phyloP scores from a whole-genome alignment of 2,888 invertebrate species.

The Agriopis marginaria region DNA sequence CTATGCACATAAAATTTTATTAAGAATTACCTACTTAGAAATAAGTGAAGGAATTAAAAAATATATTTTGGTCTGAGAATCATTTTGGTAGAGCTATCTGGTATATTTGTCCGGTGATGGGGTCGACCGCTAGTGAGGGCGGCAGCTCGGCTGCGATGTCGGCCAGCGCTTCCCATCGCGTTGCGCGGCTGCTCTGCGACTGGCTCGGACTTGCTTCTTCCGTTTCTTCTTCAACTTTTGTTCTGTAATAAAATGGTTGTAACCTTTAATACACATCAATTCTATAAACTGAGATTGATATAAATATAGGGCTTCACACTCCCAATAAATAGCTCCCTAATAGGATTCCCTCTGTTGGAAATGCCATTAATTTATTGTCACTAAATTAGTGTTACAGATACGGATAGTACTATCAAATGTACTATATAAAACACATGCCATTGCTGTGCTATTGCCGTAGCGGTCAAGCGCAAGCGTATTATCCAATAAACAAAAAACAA shows the following conservation, averaged over 20 bases:
- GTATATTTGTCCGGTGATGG: conserved; percentile 80
- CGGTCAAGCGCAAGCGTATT: too few species aligned
- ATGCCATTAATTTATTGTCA: too few species aligned
- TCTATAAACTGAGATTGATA: too few species aligned
- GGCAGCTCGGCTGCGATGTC: conserved; percentile 87
- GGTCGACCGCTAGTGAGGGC: conserved; percentile 79
- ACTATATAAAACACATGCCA: too few species aligned
- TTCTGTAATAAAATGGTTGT: conserved; percentile 24
- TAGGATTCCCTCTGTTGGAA: too few species aligned
- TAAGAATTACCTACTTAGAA: conserved; percentile 18
- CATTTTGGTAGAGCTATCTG: conserved; percentile 68
- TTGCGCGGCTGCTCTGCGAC: conserved; percentile 81
- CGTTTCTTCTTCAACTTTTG: conserved; percentile 1
- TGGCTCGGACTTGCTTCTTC: conserved; percentile 70
- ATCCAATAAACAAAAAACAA: too few species aligned
- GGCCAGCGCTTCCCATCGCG: conserved; percentile 88
- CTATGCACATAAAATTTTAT: conserved; percentile 23
- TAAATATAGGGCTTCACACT: too few species aligned
- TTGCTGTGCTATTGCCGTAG: too few species aligned
- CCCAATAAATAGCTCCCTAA: too few species aligned
- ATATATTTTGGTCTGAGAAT: conserved; percentile 40
- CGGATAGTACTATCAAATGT: too few species aligned
- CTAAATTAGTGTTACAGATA: too few species aligned
- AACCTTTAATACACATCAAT: too few species aligned
- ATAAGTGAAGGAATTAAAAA: conserved; percentile 20